Conservation (phyloP, 2,113 vertebrate species). For the Chaetorhynchus papuensis region DNA sequence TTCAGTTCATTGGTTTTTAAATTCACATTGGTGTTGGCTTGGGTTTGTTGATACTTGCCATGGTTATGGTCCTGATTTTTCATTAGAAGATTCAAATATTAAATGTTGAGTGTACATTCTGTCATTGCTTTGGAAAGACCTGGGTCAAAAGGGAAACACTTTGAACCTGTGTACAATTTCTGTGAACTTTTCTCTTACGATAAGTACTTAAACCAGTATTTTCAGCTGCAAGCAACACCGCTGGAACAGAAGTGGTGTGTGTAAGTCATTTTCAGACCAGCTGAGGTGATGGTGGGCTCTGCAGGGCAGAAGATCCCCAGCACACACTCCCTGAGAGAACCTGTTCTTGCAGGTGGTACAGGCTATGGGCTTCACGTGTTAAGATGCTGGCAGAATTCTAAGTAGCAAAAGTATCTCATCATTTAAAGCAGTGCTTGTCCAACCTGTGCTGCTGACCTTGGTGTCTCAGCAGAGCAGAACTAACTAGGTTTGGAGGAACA, state of each 20-base stretch:
- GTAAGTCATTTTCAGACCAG: background rate
- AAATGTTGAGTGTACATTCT: background rate
- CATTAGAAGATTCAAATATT: background rate
- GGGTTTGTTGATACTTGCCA: background rate
- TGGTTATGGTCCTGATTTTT: background rate
- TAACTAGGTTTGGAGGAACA: background rate
- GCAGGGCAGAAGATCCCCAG: background rate
- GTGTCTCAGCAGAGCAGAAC: background rate
- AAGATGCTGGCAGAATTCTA: background rate
- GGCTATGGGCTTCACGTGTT: background rate
- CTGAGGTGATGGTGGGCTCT: background rate
- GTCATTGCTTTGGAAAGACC: background rate
- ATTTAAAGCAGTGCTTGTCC: background rate
- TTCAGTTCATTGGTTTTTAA: background rate
- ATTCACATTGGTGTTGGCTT: background rate
- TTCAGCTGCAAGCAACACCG: background rate
- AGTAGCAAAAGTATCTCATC: background rate
- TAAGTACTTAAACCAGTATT: background rate
- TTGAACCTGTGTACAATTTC: background rate
- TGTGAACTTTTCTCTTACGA: background rate
- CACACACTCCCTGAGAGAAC: background rate
- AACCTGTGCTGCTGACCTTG: background rate
- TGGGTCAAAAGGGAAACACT: background rate
- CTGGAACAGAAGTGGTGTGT: background rate
- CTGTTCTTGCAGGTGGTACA: background rate